Evolutionary conservation across 2,888 invertebrate species (phyloP).

Genomic region (Gasteruption jaculator): DNA sequence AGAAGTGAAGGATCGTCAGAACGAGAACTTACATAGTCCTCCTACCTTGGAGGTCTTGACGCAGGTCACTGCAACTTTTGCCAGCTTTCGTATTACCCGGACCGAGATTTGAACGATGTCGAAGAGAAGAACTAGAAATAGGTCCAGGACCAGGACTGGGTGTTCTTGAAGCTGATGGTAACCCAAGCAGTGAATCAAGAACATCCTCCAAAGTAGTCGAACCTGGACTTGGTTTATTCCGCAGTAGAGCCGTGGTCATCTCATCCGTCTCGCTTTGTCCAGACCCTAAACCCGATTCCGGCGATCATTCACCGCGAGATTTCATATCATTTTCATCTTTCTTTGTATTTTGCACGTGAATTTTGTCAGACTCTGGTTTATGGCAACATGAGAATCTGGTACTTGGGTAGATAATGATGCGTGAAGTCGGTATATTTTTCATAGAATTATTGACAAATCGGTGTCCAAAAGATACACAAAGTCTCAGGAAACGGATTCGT

Average conservation of each 20-base stretch:
- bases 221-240: constrained; percentile 58
- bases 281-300: constrained; percentile 36
- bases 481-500: no score
- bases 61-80: constrained; percentile 49
- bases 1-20: constrained; percentile 43
- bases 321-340: not conserved
- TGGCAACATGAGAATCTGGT: no score
- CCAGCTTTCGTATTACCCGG: constrained; percentile 41
- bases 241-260: constrained; percentile 46
- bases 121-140: constrained; percentile 39
- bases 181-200: constrained; percentile 84
- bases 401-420: no score
- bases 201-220: constrained; percentile 91
- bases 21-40: constrained; percentile 76
- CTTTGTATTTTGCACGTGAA: no score
- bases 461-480: no score
- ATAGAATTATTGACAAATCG: no score
- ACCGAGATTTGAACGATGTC: constrained; percentile 38
- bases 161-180: constrained; percentile 72
- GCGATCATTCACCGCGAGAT: no score
- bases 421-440: no score
- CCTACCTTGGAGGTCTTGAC: constrained; percentile 61
- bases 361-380: no score
- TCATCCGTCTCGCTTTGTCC: constrained; percentile 48
- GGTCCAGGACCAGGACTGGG: constrained; percentile 62